Conservation (phyloP, 2,113 vertebrate species). For the Paradoxurus hermaphroditus region DNA sequence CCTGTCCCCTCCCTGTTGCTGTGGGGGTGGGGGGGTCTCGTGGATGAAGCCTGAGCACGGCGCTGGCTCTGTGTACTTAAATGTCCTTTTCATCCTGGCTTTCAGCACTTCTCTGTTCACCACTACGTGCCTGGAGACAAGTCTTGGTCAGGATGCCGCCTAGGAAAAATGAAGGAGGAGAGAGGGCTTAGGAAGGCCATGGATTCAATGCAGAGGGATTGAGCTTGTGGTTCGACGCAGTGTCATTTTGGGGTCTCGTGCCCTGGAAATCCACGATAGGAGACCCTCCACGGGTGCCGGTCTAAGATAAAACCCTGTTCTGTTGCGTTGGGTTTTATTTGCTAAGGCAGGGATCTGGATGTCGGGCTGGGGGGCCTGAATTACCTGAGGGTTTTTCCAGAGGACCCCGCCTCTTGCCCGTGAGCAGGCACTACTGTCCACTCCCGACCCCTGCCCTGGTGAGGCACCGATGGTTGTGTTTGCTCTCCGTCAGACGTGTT, state of each 20-base stretch:
- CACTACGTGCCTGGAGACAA: not conserved
- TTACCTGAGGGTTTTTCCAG: not conserved
- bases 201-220: not conserved
- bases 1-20: not conserved
- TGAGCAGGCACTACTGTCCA: rapidly evolving
- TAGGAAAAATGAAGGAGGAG: not conserved
- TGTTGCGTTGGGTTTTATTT: not conserved
- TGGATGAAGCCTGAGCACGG: not conserved
- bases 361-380: not conserved
- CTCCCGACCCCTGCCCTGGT: rapidly evolving
- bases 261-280: not conserved
- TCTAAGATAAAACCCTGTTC: not conserved
- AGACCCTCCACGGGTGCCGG: not conserved
- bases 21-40: not conserved
- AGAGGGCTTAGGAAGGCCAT: not conserved
- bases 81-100: not conserved
- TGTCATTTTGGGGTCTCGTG: not conserved
- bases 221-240: not conserved
- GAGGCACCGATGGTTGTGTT: rapidly evolving
- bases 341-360: not conserved
- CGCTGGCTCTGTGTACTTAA: not conserved
- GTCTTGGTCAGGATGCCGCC: not conserved
- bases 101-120: not conserved
- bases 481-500: not conserved
- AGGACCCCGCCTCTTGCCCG: not conserved